phyloP scores from a whole-genome alignment of 1,140 invertebrate species.

The Plutomurus gul region DNA sequence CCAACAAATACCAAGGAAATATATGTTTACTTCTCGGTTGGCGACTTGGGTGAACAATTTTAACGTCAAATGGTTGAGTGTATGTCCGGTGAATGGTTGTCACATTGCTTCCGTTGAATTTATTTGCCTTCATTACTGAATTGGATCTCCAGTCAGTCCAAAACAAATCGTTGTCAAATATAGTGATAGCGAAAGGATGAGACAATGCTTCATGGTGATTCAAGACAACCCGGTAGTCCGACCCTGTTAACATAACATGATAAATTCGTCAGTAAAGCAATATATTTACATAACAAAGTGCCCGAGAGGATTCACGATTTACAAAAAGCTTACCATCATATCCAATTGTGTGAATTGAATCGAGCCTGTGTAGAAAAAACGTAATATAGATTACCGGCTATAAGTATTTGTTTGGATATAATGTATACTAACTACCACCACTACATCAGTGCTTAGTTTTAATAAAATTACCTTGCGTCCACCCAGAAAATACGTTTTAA shows the following conservation, averaged over 20 bases:
- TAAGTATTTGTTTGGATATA: not conserved
- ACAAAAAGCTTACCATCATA: too few species aligned
- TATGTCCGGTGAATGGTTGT: slow-evolving; percentile 65
- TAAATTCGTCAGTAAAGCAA: too few species aligned
- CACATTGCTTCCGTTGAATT: slow-evolving; percentile 68
- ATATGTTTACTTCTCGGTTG: slow-evolving; percentile 64
- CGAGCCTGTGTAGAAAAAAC: slow-evolving; percentile 64
- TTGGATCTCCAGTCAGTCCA: slow-evolving; percentile 74
- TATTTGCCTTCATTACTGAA: slow-evolving; percentile 68
- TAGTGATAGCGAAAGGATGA: slow-evolving; percentile 69
- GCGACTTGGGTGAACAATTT: slow-evolving; percentile 67
- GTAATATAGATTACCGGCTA: not conserved
- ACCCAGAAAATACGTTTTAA: slow-evolving; percentile 68
- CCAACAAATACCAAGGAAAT: not conserved
- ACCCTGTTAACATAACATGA: too few species aligned
- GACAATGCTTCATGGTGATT: slow-evolving; percentile 63
- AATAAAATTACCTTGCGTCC: slow-evolving; percentile 71
- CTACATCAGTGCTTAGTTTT: too few species aligned
- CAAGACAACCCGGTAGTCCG: slow-evolving; percentile 61
- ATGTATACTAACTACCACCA: not conserved
- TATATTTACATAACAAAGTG: too few species aligned
- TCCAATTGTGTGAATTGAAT: slow-evolving; percentile 79
- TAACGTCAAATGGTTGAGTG: slow-evolving; percentile 71
- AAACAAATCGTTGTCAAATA: slow-evolving; percentile 63
- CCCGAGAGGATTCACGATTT: too few species aligned